Evolutionary conservation across 2,797 vertebrate genomes (phyloP).

Genomic region (Liasis olivaceus): DNA sequence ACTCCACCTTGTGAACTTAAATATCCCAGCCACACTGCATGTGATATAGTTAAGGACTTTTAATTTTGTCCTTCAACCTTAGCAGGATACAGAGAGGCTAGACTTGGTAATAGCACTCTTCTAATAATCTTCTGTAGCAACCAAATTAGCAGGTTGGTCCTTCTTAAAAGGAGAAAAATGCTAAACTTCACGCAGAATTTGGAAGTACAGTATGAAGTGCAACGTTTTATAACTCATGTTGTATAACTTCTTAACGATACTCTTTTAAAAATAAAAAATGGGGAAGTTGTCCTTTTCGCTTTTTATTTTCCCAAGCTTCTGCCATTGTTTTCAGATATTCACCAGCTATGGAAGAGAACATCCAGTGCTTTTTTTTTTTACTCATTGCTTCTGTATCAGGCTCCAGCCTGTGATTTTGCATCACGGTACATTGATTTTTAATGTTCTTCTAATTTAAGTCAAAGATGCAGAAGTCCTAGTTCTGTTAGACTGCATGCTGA

Average conservation of each 20-base stretch:
- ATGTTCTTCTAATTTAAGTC: slow-evolving; percentile 74
- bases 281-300: slow-evolving; percentile 5
- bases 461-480: slow-evolving; percentile 72
- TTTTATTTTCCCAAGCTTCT: slow-evolving; percentile 65
- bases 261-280: slow-evolving; percentile 12
- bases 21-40: background rate
- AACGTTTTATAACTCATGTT: slow-evolving; percentile 26
- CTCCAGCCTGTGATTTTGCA: slow-evolving; percentile 75
- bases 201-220: slow-evolving; percentile 51
- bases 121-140: slow-evolving; percentile 1
- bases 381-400: slow-evolving; percentile 67
- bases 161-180: slow-evolving; percentile 35
- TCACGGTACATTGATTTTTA: slow-evolving; percentile 73
- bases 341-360: slow-evolving; percentile 72
- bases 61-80: background rate
- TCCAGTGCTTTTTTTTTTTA: slow-evolving; percentile 69
- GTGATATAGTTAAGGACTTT: background rate
- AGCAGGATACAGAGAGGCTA: background rate
- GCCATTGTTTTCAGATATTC: slow-evolving; percentile 71
- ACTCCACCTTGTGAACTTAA: background rate
- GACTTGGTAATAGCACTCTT: background rate
- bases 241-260: slow-evolving; percentile 19
- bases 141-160: slow-evolving; percentile 17
- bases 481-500: slow-evolving; percentile 69
- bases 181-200: background rate